Conservation (phyloP, 2,113 vertebrate genomes). For the Sakesphorus luctuosus region DNA sequence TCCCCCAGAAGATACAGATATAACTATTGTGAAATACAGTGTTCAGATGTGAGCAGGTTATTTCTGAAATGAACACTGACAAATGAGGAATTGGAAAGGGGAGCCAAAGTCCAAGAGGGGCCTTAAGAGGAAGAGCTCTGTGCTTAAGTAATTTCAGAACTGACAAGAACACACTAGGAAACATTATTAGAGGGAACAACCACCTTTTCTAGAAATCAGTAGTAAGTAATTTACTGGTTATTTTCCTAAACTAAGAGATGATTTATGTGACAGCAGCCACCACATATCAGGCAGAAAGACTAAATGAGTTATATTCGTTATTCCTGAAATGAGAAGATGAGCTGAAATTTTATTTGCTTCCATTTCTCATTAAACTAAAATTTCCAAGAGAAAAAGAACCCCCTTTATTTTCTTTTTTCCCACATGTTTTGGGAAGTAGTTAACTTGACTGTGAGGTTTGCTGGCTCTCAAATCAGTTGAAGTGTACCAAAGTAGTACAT, state of each 20-base stretch:
- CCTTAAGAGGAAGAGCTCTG: neutral
- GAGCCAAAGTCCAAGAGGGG: neutral
- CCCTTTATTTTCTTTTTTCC: neutral
- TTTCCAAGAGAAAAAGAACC: neutral
- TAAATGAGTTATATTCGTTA: neutral
- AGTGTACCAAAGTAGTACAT: neutral
- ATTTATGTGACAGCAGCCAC: neutral
- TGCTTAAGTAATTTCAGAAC: neutral
- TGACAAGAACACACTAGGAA: neutral
- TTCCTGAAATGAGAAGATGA: neutral
- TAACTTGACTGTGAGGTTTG: neutral
- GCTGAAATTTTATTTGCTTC: neutral
- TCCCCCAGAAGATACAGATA: neutral
- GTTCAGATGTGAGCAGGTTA: neutral
- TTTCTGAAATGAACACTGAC: neutral
- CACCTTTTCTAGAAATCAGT: neutral
- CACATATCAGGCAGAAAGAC: neutral
- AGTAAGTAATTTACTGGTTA: neutral
- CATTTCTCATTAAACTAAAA: neutral
- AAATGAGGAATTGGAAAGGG: rapidly evolving
- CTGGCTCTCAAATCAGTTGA: neutral
- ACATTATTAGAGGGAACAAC: neutral
- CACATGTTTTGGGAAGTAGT: neutral
- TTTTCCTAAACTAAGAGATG: neutral
- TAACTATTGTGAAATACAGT: neutral